phyloP scores from a whole-genome alignment of 2,113 vertebrate species.

The Ranitomeya variabilis region DNA sequence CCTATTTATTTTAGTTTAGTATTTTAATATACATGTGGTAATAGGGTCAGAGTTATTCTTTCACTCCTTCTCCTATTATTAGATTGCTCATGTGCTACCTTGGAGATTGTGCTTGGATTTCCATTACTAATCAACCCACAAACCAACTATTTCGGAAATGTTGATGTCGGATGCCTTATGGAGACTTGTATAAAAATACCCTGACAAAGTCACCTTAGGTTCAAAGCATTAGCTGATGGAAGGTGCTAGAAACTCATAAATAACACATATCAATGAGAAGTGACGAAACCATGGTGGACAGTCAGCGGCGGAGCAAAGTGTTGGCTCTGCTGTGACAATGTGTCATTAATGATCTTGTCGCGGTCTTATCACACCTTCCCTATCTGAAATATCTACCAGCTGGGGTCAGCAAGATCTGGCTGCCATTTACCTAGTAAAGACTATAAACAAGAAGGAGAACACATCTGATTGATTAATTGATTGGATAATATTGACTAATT shows the following conservation, averaged over 20 bases:
- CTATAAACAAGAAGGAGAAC: too few relatives aligned
- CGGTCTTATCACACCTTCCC: not conserved
- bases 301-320: not conserved
- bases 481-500: too few relatives aligned
- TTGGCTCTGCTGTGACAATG: not conserved
- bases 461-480: too few relatives aligned
- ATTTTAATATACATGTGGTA: not conserved
- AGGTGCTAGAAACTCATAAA: conserved; percentile 20
- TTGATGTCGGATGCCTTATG: not conserved
- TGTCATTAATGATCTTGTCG: not conserved
- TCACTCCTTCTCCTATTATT: not conserved
- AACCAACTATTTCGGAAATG: not conserved
- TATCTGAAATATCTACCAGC: not conserved
- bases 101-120: not conserved
- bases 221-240: not conserved
- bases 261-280: not conserved
- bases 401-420: not conserved
- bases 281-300: not conserved
- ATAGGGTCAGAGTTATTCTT: not conserved
- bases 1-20: too few relatives aligned
- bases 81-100: not conserved
- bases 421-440: not conserved
- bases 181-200: not conserved
- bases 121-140: not conserved
- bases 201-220: not conserved